phyloP scores from a whole-genome alignment of 1,140 invertebrate species.

The Solenopsis fugax region DNA sequence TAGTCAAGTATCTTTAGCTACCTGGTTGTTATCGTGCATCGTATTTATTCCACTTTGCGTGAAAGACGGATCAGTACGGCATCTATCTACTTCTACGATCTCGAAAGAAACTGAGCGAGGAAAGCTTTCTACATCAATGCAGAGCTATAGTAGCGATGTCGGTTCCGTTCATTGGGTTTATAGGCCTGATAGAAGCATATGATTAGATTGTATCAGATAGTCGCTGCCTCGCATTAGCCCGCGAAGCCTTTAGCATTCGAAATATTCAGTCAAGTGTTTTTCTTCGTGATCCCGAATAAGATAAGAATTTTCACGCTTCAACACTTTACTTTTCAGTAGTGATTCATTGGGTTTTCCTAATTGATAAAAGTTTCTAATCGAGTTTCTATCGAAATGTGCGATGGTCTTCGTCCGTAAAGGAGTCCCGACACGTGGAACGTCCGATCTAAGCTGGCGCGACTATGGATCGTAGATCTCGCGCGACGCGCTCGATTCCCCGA shows the following conservation, averaged over 20 bases:
- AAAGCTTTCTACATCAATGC: slow-evolving; percentile 27
- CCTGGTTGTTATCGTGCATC: slow-evolving; percentile 6
- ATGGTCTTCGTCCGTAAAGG: not conserved
- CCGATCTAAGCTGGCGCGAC: not conserved
- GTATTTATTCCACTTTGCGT: slow-evolving; percentile 32
- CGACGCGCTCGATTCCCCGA: not conserved
- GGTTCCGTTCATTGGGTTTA: slow-evolving; percentile 38
- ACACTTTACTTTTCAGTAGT: not conserved
- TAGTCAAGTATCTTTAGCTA: not conserved
- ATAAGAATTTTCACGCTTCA: slow-evolving; percentile 19
- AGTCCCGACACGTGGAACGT: not conserved
- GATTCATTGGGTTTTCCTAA: slow-evolving; percentile 6
- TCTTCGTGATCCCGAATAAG: not conserved
- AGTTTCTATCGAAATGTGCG: not conserved
- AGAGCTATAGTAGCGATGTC: not conserved
- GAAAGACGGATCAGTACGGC: slow-evolving; percentile 41
- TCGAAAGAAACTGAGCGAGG: slow-evolving; percentile 16
- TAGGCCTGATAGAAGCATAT: not conserved
- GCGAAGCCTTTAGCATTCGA: not conserved
- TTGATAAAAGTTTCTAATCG: not conserved
- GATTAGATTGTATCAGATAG: slow-evolving; percentile 28
- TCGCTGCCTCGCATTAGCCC: not conserved
- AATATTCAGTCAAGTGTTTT: not conserved
- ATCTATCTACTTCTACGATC: slow-evolving; percentile 21
- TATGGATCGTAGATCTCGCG: not conserved